Base-by-base conservation (phyloP, 1,140 invertebrate species). In the Hyles euphorbiae region DNA sequence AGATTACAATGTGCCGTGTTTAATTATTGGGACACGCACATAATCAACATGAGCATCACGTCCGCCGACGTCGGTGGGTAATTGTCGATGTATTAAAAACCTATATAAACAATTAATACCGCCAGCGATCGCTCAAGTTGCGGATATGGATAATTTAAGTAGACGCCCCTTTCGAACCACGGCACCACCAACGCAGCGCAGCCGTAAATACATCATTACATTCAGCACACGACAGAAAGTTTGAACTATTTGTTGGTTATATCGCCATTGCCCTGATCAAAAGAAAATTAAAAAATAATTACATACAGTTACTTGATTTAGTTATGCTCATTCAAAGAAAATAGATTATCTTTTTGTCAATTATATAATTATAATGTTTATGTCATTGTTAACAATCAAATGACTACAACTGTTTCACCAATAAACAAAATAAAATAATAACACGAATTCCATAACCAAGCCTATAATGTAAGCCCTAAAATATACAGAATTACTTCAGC, bases 41-140 rank as follows among this genome's bases (percentile, higher is more conserved):
- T 56, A n/a, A 22, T 61, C 54, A 52, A 40, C 63, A 68, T 65
- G 60, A 49, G 44, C 57, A 60, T 63, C 58, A 68, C 67, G 67
- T 75, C 65, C 67, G 65, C 65, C 62, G 56, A 67, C 66, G 72
- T 61, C 60, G 64, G 62, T 56, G 49, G 58, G 60, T 78, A 78
- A 78, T 78, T 75, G 66, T 70, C 60, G 60, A 69, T 60, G 56
- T 69, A 77, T 74, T 77, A 80, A 72, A 74, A 71, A 68, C 60
- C 68, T 65, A 77, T 79, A 77, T 76, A 74, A 75, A 63, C 62
- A 63, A 72, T 75, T 75, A 64, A 68, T 63, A 67, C 63, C 55
- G 53, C 67, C 34, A 56, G 60, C 67, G 60, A 76, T 71, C 66
- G 58, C 44, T 75, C 69, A 71, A 73, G 71, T 66, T 68, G 61